Conservation (phyloP, 2,797 vertebrate genomes). For the Danio choprae region DNA sequence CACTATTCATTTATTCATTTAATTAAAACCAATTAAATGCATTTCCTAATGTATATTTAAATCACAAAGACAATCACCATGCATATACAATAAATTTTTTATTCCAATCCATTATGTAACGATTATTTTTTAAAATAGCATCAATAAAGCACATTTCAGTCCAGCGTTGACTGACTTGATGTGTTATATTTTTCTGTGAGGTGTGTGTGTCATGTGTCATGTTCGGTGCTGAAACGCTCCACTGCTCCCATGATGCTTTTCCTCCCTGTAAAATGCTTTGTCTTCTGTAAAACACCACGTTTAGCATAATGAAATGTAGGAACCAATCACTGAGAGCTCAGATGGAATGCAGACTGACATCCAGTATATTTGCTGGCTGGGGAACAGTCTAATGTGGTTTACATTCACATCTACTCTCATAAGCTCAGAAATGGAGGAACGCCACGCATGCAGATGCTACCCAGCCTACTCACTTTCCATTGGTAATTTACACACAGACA, state of each 20-base stretch:
- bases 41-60: no score
- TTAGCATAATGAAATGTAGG: conserved; percentile 80
- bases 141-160: background rate
- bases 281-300: conserved; percentile 64
- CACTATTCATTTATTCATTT: no score
- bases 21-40: no score
- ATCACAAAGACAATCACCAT: background rate
- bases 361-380: conserved; percentile 70
- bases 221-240: conserved; percentile 62
- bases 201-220: conserved; percentile 60
- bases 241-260: conserved; percentile 62
- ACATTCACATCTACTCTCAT: conserved; percentile 72
- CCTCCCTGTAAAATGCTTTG: conserved; percentile 54
- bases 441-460: conserved; percentile 71
- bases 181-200: conserved; percentile 61
- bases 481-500: conserved; percentile 45
- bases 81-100: no score
- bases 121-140: background rate
- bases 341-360: conserved; percentile 74
- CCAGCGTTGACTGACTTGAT: background rate
- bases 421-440: conserved; percentile 67
- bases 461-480: conserved; percentile 60
- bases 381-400: conserved; percentile 68
- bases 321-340: conserved; percentile 74
- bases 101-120: background rate